Percentiles rank a stretch among this genome's conserved stretches.
These are phyloP conservation scores for Anolis sagrei DNA, from an alignment of 2,113 vertebrate species.

Conservation along the genomic window DNA sequence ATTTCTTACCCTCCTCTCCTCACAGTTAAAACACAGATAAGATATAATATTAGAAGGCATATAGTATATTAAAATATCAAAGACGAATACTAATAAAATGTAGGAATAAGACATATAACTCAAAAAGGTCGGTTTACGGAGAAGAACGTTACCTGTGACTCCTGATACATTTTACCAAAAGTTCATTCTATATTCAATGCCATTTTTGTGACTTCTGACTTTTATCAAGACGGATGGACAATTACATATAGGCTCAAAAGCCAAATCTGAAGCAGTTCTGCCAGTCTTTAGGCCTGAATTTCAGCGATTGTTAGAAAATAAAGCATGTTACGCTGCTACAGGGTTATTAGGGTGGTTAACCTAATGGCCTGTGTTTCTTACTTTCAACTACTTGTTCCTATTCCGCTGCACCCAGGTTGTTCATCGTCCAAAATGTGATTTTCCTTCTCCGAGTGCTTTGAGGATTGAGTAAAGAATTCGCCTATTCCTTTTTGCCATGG, in stretches of 20 bases:
- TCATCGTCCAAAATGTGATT: constrained; percentile 76
- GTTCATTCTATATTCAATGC: background rate
- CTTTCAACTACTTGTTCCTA: constrained; percentile 79
- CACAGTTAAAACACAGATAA: too few relatives aligned
- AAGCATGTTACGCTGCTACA: background rate
- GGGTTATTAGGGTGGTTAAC: background rate
- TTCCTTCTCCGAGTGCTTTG: constrained; percentile 81
- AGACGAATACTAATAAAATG: too few relatives aligned
- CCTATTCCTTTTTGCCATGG: constrained; percentile 92
- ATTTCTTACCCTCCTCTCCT: too few relatives aligned
- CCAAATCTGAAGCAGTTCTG: background rate
- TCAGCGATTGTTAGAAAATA: background rate
- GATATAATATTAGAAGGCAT: too few relatives aligned
- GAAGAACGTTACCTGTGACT: too few relatives aligned
- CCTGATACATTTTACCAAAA: background rate
- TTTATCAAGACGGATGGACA: background rate
- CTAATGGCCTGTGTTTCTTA: constrained; percentile 58
- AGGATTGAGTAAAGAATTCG: constrained; percentile 84
- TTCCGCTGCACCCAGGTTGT: constrained; percentile 82
- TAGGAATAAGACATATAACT: too few relatives aligned
- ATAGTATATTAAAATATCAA: too few relatives aligned
- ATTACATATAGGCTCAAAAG: background rate
- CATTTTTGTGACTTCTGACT: background rate
- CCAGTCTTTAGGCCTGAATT: background rate
- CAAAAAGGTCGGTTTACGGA: too few relatives aligned